Percentiles rank a stretch among this genome's conserved stretches.
Conservation (phyloP, 2,797 vertebrate species). For the Hippoglossus hippoglossus region DNA sequence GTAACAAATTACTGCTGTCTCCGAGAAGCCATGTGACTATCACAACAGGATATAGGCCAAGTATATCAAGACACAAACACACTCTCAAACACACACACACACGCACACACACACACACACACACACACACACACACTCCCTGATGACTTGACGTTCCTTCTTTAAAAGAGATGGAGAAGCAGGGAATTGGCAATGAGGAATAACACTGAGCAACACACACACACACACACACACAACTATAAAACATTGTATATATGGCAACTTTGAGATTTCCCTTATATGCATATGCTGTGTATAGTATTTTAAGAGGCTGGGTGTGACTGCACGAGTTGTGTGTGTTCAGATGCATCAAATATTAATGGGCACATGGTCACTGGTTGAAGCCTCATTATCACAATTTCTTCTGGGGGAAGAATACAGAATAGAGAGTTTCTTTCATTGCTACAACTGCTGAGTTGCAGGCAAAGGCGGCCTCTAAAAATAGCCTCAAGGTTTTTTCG, state of each 20-base stretch:
- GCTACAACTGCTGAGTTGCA: conserved; percentile 79
- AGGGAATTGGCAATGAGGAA: conserved; percentile 20
- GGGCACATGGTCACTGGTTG: conserved; percentile 57
- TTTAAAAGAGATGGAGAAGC: conserved; percentile 27
- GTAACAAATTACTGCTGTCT: conserved; percentile 82
- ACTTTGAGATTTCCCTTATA: conserved; percentile 28
- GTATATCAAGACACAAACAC: conserved; percentile 43
- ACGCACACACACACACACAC: neutral
- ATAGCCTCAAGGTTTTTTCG: conserved; percentile 63
- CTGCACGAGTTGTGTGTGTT: conserved; percentile 38
- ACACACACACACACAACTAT: neutral
- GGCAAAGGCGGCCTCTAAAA: conserved; percentile 69
- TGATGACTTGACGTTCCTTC: conserved; percentile 37
- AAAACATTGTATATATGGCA: neutral
- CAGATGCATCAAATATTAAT: conserved; percentile 79
- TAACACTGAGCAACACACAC: conserved; percentile 18
- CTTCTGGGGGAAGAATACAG: conserved; percentile 71
- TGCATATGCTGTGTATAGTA: conserved; percentile 27
- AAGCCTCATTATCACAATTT: conserved; percentile 83
- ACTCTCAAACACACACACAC: neutral
- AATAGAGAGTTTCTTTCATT: conserved; percentile 67
- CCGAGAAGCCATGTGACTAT: conserved; percentile 65
- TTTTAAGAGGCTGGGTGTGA: conserved; percentile 26
- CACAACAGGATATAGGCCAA: conserved; percentile 72
- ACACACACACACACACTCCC: conserved; percentile 12